Evolutionary conservation across 2,797 vertebrate species (phyloP).

Genomic region (Sparus aurata): DNA sequence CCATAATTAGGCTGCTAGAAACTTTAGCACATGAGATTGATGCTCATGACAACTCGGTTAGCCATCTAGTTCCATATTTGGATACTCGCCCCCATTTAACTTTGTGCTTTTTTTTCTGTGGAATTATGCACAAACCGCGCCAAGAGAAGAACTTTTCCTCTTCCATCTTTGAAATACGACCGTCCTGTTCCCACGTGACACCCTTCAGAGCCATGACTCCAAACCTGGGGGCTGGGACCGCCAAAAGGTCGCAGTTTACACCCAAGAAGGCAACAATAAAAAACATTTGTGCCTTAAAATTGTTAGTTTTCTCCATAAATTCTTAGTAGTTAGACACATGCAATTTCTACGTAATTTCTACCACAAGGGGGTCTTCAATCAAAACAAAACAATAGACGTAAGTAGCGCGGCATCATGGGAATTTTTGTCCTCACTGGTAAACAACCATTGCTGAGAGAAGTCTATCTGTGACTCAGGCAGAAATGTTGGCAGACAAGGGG

Average conservation of each 20-base stretch:
- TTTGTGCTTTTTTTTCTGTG: slow-evolving; percentile 23
- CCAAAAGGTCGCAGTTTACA: not conserved
- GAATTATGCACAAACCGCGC: slow-evolving; percentile 40
- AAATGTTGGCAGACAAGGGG: too few species aligned
- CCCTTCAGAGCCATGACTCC: too few species aligned
- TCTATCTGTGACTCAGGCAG: too few species aligned
- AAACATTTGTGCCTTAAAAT: not conserved
- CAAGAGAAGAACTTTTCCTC: not conserved
- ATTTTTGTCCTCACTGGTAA: too few species aligned
- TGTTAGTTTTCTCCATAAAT: not conserved
- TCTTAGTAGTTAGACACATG: not conserved
- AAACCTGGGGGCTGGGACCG: not conserved
- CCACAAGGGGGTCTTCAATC: too few species aligned
- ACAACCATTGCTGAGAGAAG: too few species aligned
- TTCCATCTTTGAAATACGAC: slow-evolving; percentile 6
- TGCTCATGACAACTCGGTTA: slow-evolving; percentile 62
- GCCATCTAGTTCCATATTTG: slow-evolving; percentile 45
- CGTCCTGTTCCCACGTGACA: not conserved
- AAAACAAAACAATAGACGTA: too few species aligned
- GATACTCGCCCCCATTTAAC: slow-evolving; percentile 38
- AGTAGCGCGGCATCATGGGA: too few species aligned
- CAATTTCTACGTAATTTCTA: too few species aligned
- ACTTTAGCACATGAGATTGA: slow-evolving; percentile 46
- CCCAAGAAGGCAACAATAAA: not conserved
- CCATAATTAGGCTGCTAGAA: slow-evolving; percentile 59